Conservation (phyloP, 2,888 invertebrate genomes). For the Drosophila tripunctata region DNA sequence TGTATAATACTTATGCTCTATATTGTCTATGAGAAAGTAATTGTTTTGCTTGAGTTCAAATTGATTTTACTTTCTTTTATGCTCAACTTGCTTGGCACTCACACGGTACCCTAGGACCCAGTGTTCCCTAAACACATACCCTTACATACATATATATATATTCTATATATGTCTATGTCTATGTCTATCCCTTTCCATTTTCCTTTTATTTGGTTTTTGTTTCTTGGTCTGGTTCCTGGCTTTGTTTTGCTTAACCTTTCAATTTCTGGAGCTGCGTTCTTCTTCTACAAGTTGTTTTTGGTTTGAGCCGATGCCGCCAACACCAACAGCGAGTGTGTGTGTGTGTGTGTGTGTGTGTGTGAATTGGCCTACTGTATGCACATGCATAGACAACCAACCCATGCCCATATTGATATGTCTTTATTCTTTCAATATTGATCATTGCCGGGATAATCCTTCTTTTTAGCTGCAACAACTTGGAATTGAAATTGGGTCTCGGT, state of each 20-base stretch:
- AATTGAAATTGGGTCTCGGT: conserved; percentile 59
- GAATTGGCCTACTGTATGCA: conserved; percentile 68
- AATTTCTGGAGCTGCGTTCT: conserved; percentile 58
- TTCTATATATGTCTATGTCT: too few relatives aligned
- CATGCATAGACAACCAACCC: conserved; percentile 55
- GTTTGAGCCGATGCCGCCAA: conserved; percentile 46
- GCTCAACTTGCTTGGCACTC: conserved; percentile 41
- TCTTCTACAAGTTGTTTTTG: conserved; percentile 66
- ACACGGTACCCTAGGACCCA: conserved; percentile 18
- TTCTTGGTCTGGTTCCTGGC: conserved; percentile 24
- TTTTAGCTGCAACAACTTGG: conserved; percentile 66
- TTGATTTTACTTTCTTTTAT: conserved; percentile 74
- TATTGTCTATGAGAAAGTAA: conserved; percentile 64
- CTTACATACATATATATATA: too few relatives aligned
- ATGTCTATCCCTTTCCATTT: conserved; percentile 21
- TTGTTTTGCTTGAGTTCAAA: conserved; percentile 76
- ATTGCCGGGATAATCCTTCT: conserved; percentile 82
- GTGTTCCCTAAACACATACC: neutral
- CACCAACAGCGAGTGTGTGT: conserved; percentile 10
- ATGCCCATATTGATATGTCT: conserved; percentile 69
- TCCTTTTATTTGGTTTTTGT: neutral
- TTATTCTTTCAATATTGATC: conserved; percentile 78
- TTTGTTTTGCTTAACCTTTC: conserved; percentile 73
- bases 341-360: conserved; percentile 43
- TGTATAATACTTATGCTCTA: neutral